A percentile compares a stretch with the other conserved stretches of the same genome.
Evolutionary conservation across 2,888 invertebrate genomes (phyloP).

Genomic region (Petrophora chlorosata): DNA sequence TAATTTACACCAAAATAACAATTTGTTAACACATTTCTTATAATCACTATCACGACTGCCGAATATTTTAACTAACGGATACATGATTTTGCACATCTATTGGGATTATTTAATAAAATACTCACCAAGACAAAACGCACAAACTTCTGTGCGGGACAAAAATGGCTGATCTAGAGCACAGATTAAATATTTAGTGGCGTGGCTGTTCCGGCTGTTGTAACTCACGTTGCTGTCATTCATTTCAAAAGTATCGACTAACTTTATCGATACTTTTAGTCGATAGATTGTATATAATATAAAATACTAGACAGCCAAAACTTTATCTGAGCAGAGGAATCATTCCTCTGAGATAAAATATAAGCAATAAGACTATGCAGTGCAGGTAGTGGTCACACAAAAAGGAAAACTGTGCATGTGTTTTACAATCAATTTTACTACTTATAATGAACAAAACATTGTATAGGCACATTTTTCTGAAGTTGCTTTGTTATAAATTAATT

Average conservation of each 20-base stretch:
- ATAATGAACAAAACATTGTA: too few relatives aligned
- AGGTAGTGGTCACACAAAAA: too few relatives aligned
- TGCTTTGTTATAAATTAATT: too few relatives aligned
- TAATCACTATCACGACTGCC: slow-evolving; percentile 7
- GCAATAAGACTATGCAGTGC: too few relatives aligned
- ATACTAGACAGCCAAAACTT: too few relatives aligned
- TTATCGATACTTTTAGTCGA: slow-evolving; percentile 1
- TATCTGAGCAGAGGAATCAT: too few relatives aligned
- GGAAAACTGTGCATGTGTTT: too few relatives aligned
- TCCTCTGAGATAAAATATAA: too few relatives aligned
- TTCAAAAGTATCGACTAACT: background rate
- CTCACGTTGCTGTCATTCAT: too few relatives aligned
- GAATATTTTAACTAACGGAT: slow-evolving; percentile 2
- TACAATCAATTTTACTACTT: too few relatives aligned
- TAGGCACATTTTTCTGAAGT: too few relatives aligned
- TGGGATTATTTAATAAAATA: slow-evolving; percentile 41
- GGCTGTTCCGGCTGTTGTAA: too few relatives aligned
- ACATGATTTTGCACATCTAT: slow-evolving; percentile 47
- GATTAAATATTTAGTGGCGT: background rate
- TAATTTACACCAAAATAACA: slow-evolving; percentile 37
- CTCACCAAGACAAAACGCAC: slow-evolving; percentile 75
- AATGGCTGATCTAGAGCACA: slow-evolving; percentile 51
- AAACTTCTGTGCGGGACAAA: slow-evolving; percentile 65
- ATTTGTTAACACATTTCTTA: slow-evolving; percentile 1
- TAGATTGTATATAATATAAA: background rate